Evolutionary conservation across 2,113 vertebrate genomes (phyloP), one percentile per base, ranked within the genome.

Genomic region (Heterocephalus glaber): DNA sequence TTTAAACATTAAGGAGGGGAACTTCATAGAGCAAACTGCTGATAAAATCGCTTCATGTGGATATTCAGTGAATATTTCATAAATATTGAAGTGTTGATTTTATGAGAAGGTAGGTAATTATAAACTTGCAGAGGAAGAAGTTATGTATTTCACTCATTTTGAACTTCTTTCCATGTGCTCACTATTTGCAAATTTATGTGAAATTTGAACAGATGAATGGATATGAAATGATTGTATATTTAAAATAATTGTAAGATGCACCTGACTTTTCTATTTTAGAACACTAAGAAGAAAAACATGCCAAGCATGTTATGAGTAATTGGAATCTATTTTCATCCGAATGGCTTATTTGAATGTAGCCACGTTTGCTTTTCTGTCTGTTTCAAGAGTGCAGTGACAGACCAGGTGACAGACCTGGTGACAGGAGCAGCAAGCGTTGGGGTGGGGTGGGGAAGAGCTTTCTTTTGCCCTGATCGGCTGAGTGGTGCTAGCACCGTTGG

Each of bases 11-110:
- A 60, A 90, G 80, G 30, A 47, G 52, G 17, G 80, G 24, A 89
- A 80, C 56, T 92, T 80, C 30, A 54, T 63, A 58, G 58, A 63
- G 83, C 72, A 95, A 96, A 81, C 74, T 91, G n/a, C 47, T 84
- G 33, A 26, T 80, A 52, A 68, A 94, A 84, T 44, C 77, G 30
- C 30, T 92, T 86, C 24, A 20, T 79, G 44, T 74, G 80, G 49
- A 11, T 96, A 94, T 63, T 86, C 44, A 90, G 49, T 60, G 80
- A 60, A 72, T 49, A 74, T 52, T 94, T 89, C 2, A 86, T 91
- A 95, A 84, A 41, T 86, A 20, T 93, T 92, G 61, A 94, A 82
- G 11, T 12, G 58, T 10, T 65, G 38, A 76, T 22, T 3, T 65
- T 44, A 35, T 38, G 2, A 88, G 22, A 72, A 87, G 17, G 26